These are phyloP conservation scores for Acanthisitta chloris DNA, from an alignment of 2,113 vertebrate species.

Conservation along the genomic window DNA sequence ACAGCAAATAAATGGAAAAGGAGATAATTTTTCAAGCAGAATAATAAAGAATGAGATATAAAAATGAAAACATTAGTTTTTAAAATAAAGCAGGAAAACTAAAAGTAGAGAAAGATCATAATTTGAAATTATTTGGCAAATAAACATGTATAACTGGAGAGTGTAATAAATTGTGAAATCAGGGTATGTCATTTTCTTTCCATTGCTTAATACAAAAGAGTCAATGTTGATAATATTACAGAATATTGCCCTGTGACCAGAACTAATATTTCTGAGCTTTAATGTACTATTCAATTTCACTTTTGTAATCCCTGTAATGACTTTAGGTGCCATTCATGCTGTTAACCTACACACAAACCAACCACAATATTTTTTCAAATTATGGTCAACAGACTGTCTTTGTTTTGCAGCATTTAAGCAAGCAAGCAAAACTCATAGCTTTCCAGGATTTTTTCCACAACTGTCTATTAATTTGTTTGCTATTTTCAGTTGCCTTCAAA, in stretches of 20 bases:
- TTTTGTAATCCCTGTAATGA: constrained; percentile 23
- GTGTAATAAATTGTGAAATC: background rate
- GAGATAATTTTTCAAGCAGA: background rate
- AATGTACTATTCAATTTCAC: constrained; percentile 28
- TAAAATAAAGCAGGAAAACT: background rate
- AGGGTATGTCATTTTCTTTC: background rate
- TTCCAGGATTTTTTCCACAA: constrained; percentile 42
- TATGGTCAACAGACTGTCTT: background rate
- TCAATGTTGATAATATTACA: background rate
- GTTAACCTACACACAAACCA: constrained; percentile 23
- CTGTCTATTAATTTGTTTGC: constrained; percentile 33
- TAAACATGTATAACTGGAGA: background rate
- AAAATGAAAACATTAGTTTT: background rate
- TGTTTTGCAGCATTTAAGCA: constrained; percentile 2
- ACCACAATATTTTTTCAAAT: constrained; percentile 45
- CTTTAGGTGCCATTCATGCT: constrained; percentile 31
- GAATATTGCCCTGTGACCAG: background rate
- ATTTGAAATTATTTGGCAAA: background rate
- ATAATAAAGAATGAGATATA: background rate
- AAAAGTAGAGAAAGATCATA: background rate
- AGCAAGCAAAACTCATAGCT: constrained; percentile 6
- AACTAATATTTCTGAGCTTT: constrained; percentile 29
- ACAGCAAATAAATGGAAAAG: background rate
- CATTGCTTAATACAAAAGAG: background rate
- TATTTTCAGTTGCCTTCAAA: constrained; percentile 1